Conservation (phyloP, 2,797 vertebrate species). For the Hylomyscus alleni region DNA sequence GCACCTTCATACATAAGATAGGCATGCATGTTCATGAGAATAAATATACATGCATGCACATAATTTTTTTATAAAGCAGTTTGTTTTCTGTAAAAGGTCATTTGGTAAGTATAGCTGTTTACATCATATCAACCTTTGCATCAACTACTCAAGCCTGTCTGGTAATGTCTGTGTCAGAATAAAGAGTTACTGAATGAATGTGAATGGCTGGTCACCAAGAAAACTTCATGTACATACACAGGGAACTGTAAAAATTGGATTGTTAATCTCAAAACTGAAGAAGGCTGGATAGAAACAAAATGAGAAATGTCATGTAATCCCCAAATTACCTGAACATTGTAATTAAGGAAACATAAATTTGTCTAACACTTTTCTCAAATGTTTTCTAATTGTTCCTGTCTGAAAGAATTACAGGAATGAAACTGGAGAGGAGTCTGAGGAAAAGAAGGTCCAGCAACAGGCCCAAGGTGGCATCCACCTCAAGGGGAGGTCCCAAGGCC, state of each 20-base stretch:
- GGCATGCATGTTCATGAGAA: not conserved
- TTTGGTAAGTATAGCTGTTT: not conserved
- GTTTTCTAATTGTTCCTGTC: not conserved
- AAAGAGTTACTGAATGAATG: not conserved
- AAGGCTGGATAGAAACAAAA: not conserved
- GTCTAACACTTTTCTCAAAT: not conserved
- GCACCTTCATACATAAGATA: not conserved
- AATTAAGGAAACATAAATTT: not conserved
- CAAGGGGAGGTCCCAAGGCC: too few relatives aligned
- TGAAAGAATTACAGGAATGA: too few relatives aligned
- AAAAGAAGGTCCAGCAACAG: too few relatives aligned
- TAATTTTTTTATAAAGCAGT: not conserved
- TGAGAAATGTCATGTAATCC: not conserved
- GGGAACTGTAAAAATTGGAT: not conserved
- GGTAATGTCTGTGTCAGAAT: accelerated
- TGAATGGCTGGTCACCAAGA: not conserved
- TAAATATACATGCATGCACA: not conserved
- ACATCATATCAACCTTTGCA: not conserved
- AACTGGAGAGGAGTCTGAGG: too few relatives aligned
- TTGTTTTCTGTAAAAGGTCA: not conserved
- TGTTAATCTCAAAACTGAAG: not conserved
- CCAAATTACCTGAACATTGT: not conserved
- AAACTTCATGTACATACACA: not conserved
- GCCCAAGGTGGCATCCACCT: too few relatives aligned
- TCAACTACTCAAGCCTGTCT: not conserved